Evolutionary conservation across 2,888 invertebrate species (phyloP), one percentile per base, ranked within the genome.

Genomic region (Oligia latruncula): DNA sequence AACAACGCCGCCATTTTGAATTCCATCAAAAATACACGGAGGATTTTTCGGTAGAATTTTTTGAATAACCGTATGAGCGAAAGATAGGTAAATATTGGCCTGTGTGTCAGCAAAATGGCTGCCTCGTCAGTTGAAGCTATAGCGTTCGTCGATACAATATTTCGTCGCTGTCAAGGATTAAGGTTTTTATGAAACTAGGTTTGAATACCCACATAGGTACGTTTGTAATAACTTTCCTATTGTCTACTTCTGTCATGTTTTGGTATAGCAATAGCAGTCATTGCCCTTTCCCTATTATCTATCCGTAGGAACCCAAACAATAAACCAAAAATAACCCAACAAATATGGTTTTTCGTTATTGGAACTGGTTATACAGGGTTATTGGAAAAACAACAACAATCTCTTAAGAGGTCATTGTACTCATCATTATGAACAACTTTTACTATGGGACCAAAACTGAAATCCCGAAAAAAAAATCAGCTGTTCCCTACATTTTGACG

Each of bases 21-120:
- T 88, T 85, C 83, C 81, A 76, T 86, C 75, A 87, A 89, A 87
- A 89, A 87, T 78, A 79, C 83, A 70, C 70, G 75, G 71, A 62
- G 77, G 66, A 81, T 80, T 81, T 84, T 77, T 62, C 49, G 64
- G 72, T 70, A 67, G 71, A 77, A 20, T 70, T 80, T 77, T 89
- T 82, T 83, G 76, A 78, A 83, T 82, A 77, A 82, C 67, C 65
- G 66, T 71, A 68, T 75, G 68, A 67, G 65, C 60, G 65, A 58
- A 55, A 55, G 80, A 67, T 70, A 55, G 65, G 78, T 68, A 89
- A 77, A 86, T 49, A 89, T 65, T 68, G 65, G 67, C 17, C 9
- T 49, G 52, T 67, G 15, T 78, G 67, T 46, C 60, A 55, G 70
- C 1, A 74, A 80, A 83, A 83, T 78, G 77, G 74, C 20, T 71